A percentile compares a stretch with the other conserved stretches of the same genome.
These are phyloP conservation scores for Plectropomus leopardus DNA, from an alignment of 2,113 vertebrate genomes.

Conservation along the genomic window DNA sequence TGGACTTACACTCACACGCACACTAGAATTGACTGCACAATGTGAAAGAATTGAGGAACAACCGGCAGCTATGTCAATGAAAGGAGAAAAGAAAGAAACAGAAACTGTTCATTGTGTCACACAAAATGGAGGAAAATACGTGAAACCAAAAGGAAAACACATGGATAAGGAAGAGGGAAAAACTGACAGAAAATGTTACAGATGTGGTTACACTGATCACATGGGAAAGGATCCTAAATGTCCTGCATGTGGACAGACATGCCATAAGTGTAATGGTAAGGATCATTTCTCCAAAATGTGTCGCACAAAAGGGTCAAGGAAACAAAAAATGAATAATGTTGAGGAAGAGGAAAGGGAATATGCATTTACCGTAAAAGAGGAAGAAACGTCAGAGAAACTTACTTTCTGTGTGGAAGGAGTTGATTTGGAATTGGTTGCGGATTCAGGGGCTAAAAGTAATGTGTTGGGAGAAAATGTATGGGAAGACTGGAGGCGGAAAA, in stretches of 20 bases:
- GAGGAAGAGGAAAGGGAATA: no score
- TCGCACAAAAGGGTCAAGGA: no score
- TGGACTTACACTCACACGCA: neutral
- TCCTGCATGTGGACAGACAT: slow-evolving; percentile 28
- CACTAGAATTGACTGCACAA: neutral
- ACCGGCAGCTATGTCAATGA: slow-evolving; percentile 12
- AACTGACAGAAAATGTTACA: slow-evolving; percentile 17
- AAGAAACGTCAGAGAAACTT: no score
- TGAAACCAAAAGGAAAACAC: neutral
- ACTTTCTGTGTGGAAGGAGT: no score
- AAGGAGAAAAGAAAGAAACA: no score
- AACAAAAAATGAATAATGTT: no score
- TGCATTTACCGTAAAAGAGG: no score
- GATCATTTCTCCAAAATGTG: no score
- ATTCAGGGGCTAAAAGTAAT: neutral
- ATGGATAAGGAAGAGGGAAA: slow-evolving; percentile 2
- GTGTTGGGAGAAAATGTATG: neutral
- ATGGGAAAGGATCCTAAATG: slow-evolving; percentile 37
- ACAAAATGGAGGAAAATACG: slow-evolving; percentile 14
- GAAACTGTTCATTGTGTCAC: slow-evolving; percentile 1
- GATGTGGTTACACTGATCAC: slow-evolving; percentile 31
- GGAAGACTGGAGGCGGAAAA: neutral
- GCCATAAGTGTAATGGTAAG: slow-evolving; percentile 6
- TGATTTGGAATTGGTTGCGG: neutral
- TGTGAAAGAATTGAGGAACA: slow-evolving; percentile 23